Evolutionary conservation across 2,888 invertebrate genomes (phyloP).

Genomic region (Hoplodrina blanda): DNA sequence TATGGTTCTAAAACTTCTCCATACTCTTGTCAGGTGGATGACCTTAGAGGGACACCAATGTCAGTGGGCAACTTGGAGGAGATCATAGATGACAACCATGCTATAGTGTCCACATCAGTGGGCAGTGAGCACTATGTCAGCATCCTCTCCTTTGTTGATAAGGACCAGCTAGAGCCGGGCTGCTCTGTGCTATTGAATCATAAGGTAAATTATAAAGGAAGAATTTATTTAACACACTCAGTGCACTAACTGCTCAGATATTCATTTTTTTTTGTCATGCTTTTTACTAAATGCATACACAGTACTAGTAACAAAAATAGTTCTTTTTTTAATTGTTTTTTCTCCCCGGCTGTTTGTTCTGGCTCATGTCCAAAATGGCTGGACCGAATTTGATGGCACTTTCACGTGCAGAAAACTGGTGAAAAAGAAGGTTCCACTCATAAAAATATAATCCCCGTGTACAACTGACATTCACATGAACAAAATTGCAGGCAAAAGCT

Average conservation of each 20-base stretch:
- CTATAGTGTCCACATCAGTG: constrained; percentile 99
- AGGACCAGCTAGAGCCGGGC: constrained; percentile 99
- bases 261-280: neutral
- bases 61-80: constrained; percentile 99
- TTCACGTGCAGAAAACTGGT: too few relatives aligned
- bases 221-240: neutral
- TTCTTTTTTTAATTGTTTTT: too few relatives aligned
- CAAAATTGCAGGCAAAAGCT: too few relatives aligned
- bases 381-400: too few relatives aligned
- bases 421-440: too few relatives aligned
- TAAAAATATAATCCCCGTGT: too few relatives aligned
- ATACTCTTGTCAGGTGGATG: constrained; percentile 93
- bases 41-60: constrained; percentile 99
- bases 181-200: constrained; percentile 99
- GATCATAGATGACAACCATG: constrained; percentile 99
- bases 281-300: too few relatives aligned
- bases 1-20: neutral
- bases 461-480: too few relatives aligned
- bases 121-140: constrained; percentile 99
- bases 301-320: too few relatives aligned
- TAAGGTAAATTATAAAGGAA: constrained; percentile 91
- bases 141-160: constrained; percentile 99
- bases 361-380: too few relatives aligned
- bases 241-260: neutral
- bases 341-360: too few relatives aligned